A percentile compares a stretch with the other conserved stretches of the same genome.
These are phyloP conservation scores for Semotilus atromaculatus DNA, from an alignment of 2,797 vertebrate genomes.

Conservation along the genomic window DNA sequence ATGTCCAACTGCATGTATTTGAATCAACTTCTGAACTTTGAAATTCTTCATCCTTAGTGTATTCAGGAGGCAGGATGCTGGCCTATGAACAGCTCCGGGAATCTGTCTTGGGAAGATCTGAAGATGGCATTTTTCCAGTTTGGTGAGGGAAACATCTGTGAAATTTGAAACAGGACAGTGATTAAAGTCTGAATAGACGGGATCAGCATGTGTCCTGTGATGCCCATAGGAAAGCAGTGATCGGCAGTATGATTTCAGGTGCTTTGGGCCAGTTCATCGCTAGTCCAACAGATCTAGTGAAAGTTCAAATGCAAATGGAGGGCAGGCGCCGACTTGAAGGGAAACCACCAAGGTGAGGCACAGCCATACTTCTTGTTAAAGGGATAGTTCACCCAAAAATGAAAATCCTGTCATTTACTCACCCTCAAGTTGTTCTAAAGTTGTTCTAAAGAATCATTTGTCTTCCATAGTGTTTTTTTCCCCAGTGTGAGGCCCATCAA, in stretches of 20 bases:
- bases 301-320: slow-evolving; percentile 92
- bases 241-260: slow-evolving; percentile 82
- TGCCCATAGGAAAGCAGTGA: slow-evolving; percentile 79
- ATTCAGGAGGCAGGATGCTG: slow-evolving; percentile 85
- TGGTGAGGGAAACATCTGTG: slow-evolving; percentile 74
- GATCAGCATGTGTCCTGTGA: slow-evolving; percentile 4
- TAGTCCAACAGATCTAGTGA: slow-evolving; percentile 86
- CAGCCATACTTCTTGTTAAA: not conserved
- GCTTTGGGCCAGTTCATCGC: slow-evolving; percentile 86
- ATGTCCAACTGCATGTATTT: not conserved
- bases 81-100: slow-evolving; percentile 84
- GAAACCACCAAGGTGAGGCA: slow-evolving; percentile 77
- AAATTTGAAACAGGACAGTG: not conserved
- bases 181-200: not conserved
- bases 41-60: slow-evolving; percentile 70
- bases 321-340: slow-evolving; percentile 82
- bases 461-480: too few species aligned
- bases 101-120: slow-evolving; percentile 76
- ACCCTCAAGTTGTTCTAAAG: not conserved
- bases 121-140: slow-evolving; percentile 79
- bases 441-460: not conserved
- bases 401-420: not conserved
- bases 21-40: slow-evolving; percentile 6
- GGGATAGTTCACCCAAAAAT: not conserved
- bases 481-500: not conserved